Evolutionary conservation across 2,888 invertebrate genomes (phyloP).

Genomic region (Diarsia mendica): DNA sequence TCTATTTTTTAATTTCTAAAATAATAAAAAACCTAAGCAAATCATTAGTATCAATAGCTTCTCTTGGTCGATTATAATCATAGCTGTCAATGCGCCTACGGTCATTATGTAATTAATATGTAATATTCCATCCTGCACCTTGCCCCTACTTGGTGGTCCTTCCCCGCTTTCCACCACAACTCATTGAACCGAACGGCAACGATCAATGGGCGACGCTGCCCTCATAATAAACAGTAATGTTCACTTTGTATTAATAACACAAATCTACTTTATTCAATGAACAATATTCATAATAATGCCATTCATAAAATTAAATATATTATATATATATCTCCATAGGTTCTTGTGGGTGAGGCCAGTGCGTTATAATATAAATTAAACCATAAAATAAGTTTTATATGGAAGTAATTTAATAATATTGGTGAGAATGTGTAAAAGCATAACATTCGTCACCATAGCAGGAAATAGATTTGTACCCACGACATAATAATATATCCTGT

Average conservation of each 20-base stretch:
- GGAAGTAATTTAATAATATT: neutral
- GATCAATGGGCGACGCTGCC: slow-evolving; percentile 42
- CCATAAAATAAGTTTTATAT: neutral
- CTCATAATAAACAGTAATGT: slow-evolving; percentile 41
- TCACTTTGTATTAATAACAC: slow-evolving; percentile 43
- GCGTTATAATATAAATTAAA: neutral
- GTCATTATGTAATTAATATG: slow-evolving; percentile 1
- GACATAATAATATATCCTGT: slow-evolving; percentile 14
- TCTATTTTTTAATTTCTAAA: neutral
- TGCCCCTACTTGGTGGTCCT: slow-evolving; percentile 1
- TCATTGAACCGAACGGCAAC: slow-evolving; percentile 35
- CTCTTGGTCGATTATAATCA: neutral
- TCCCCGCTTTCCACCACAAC: slow-evolving; percentile 21
- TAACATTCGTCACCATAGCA: slow-evolving; percentile 25
- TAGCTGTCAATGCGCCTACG: neutral
- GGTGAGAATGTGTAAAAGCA: slow-evolving; percentile 11
- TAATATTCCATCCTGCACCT: neutral
- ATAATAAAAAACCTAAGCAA: neutral
- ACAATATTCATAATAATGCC: slow-evolving; percentile 34
- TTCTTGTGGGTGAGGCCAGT: neutral
- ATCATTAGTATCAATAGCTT: neutral
- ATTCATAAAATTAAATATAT: slow-evolving; percentile 52
- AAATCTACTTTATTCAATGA: slow-evolving; percentile 49
- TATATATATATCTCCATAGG: too few species aligned
- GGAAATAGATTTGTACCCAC: slow-evolving; percentile 34